Percentiles rank a stretch among this genome's conserved stretches.
phyloP scores from a whole-genome alignment of 2,113 vertebrate species.

The Tursiops truncatus region DNA sequence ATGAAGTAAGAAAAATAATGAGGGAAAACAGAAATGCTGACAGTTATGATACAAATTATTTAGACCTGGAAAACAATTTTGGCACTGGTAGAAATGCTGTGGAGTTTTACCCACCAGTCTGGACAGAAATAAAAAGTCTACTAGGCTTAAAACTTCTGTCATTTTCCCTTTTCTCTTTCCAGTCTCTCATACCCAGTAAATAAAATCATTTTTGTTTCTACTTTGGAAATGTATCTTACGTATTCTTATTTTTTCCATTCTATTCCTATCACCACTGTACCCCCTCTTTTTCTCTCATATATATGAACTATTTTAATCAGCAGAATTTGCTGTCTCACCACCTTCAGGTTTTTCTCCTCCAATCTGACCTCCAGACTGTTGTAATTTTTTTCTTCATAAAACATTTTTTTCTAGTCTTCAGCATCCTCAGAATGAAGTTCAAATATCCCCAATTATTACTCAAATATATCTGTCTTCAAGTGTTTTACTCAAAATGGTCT shows the following conservation, averaged over 20 bases:
- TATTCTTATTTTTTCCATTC: not conserved
- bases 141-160: not conserved
- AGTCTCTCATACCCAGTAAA: not conserved
- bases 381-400: not conserved
- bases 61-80: not conserved
- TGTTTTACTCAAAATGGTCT: not conserved
- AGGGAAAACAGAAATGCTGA: not conserved
- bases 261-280: not conserved
- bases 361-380: not conserved
- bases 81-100: not conserved
- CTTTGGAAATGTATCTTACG: not conserved
- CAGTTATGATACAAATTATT: not conserved
- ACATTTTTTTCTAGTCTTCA: not conserved
- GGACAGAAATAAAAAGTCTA: not conserved
- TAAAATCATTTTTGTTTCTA: not conserved
- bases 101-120: not conserved
- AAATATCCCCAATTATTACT: constrained; percentile 10
- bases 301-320: not conserved
- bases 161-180: not conserved
- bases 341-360: not conserved
- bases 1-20: not conserved
- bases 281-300: not conserved
- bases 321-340: not conserved
- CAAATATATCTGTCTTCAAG: not conserved
- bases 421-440: not conserved